A percentile compares a stretch with the other conserved stretches of the same genome.
Evolutionary conservation across 2,888 invertebrate genomes (phyloP).

Genomic region (Sinohyriopsis cumingii): DNA sequence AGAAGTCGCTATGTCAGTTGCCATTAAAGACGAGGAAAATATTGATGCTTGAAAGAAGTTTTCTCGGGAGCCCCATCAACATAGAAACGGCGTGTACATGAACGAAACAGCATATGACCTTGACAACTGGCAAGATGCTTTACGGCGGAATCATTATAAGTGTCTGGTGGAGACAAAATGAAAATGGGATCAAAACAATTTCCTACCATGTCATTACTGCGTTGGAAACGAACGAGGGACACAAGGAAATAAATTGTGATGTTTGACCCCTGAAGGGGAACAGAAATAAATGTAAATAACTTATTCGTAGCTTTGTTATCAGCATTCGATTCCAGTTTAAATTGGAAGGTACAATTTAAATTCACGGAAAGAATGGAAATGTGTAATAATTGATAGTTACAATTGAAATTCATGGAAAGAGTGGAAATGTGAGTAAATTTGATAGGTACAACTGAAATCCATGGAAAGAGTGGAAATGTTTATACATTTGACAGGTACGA

Average conservation of each 20-base stretch:
- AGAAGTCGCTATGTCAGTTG: slow-evolving; percentile 1
- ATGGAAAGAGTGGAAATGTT: too few species aligned
- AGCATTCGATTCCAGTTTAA: too few species aligned
- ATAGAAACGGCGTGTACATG: slow-evolving; percentile 44
- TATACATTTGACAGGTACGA: too few species aligned
- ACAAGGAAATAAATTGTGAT: too few species aligned
- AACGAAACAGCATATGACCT: slow-evolving; percentile 48
- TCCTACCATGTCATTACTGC: slow-evolving; percentile 53
- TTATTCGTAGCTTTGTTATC: too few species aligned
- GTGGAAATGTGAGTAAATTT: too few species aligned
- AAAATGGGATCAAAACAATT: slow-evolving; percentile 46
- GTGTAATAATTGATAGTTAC: too few species aligned
- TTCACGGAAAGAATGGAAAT: too few species aligned
- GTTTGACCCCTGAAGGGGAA: background rate
- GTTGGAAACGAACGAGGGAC: slow-evolving; percentile 41
- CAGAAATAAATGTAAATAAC: background rate
- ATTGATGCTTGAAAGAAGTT: slow-evolving; percentile 7
- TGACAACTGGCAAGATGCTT: slow-evolving; percentile 44
- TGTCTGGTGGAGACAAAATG: slow-evolving; percentile 43
- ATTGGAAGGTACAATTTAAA: too few species aligned
- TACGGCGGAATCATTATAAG: slow-evolving; percentile 50
- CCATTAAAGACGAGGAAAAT: background rate
- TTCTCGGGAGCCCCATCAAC: slow-evolving; percentile 11
- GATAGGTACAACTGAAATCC: too few species aligned
- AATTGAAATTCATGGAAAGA: too few species aligned